A percentile compares a stretch with the other conserved stretches of the same genome.
These are phyloP conservation scores for Anagyrus pseudococci DNA, from an alignment of 2,888 invertebrate genomes.

Conservation along the genomic window DNA sequence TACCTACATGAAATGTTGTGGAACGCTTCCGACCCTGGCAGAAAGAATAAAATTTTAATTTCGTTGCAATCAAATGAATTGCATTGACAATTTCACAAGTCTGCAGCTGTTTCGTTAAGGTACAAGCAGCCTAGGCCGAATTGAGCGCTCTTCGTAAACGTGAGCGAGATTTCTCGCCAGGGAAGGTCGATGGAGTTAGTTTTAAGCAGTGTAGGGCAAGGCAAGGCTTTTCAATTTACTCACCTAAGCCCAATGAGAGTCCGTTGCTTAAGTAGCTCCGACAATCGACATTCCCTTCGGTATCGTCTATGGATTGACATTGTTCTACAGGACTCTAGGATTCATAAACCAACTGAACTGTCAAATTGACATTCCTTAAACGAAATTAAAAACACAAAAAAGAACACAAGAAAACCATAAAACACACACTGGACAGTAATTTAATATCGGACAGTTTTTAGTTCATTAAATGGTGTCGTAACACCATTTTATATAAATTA, in stretches of 20 bases:
- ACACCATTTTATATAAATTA: not conserved
- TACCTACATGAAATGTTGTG: conserved; percentile 34
- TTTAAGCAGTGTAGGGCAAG: conserved; percentile 44
- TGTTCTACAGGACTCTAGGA: conserved; percentile 59
- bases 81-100: conserved; percentile 10
- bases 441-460: conserved; percentile 55
- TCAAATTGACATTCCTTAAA: conserved; percentile 57
- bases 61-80: not conserved
- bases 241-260: conserved; percentile 59
- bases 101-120: too few species aligned
- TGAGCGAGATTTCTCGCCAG: conserved; percentile 26
- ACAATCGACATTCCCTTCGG: conserved; percentile 55
- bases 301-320: conserved; percentile 58
- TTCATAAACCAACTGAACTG: conserved; percentile 58
- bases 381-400: conserved; percentile 48
- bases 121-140: too few species aligned
- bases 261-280: conserved; percentile 58
- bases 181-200: conserved; percentile 38
- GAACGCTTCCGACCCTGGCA: conserved; percentile 30
- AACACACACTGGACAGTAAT: conserved; percentile 41
- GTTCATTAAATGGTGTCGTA: conserved; percentile 21
- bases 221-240: conserved; percentile 51
- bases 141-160: not conserved
- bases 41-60: conserved; percentile 15
- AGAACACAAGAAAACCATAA: conserved; percentile 39